Base-by-base conservation (phyloP, 2,113 vertebrate genomes). In the Bothrops jararaca region DNA sequence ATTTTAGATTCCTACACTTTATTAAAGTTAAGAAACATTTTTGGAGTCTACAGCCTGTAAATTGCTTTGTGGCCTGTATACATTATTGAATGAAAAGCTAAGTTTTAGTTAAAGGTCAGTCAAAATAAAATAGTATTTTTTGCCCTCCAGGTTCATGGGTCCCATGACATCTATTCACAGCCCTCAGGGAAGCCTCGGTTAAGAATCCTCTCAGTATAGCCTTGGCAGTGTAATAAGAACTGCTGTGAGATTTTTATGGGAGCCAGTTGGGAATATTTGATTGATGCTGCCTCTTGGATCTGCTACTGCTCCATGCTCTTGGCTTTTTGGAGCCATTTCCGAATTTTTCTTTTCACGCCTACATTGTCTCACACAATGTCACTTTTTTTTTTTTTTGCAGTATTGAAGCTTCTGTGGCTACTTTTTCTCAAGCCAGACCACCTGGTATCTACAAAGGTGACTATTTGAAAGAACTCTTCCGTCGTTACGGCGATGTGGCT, bases 391-490 rank as follows among this genome's bases (percentile, higher is more conserved):
- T 93, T 90, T 53, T 93, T 90, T 53, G 95, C 97, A 99, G 99
- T 94, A 95, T 99, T 91, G 99, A 99, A 96, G 99, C 99, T 96
- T 99, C 99, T 69, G 98, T 99, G 95, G 98, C 98, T 60, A 98
- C 98, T 91, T 99, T 99, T 96, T 96, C 98, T 93, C 98, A 98
- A 95, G 98, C 99, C 92, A 98, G 99, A 93, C 97, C 99, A 85
- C 99, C 99, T 12, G 99, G 99, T 96, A 99, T 99, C 97, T 99
- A 99, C 96, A 99, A 99, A 97, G 98, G 97, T 91, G 99, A 99
- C 96, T 99, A 99, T 97, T 97, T 99, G 97, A 99, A 99, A 97
- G 99, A 99, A 96, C 98, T 99, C 69, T 99, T 99, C 95, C 98
- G 98, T 95, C 99, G 99, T 91, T 99, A 99, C 4, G 99, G 99